Conservation (phyloP, 2,113 vertebrate genomes). For the Microcebus jonahi region DNA sequence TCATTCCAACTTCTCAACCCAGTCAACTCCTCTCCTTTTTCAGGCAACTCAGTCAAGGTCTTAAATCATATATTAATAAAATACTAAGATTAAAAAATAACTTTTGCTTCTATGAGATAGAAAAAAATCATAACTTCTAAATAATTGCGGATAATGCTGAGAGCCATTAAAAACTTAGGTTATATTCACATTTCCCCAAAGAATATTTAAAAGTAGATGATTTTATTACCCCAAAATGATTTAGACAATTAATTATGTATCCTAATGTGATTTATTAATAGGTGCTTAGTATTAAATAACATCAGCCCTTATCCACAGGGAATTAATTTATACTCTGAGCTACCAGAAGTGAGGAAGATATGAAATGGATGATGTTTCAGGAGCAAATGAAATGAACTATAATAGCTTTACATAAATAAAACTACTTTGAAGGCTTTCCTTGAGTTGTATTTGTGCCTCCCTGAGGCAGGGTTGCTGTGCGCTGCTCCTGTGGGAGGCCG, state of each 20-base stretch:
- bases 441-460: not conserved
- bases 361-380: conserved; percentile 54
- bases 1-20: not conserved
- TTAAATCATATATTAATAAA: not conserved
- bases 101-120: not conserved
- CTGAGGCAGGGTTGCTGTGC: not conserved
- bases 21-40: not conserved
- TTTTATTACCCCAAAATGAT: conserved; percentile 47
- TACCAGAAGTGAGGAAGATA: conserved; percentile 56
- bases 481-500: not conserved
- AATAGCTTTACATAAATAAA: conserved; percentile 72
- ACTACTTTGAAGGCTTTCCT: conserved; percentile 28
- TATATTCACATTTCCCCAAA: conserved; percentile 53
- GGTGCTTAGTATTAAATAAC: conserved; percentile 70
- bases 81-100: not conserved
- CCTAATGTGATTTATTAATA: conserved; percentile 76
- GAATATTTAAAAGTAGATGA: conserved; percentile 56
- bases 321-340: conserved; percentile 68
- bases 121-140: not conserved
- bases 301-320: conserved; percentile 33
- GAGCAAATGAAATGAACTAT: conserved; percentile 67
- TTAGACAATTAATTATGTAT: conserved; percentile 71
- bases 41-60: not conserved
- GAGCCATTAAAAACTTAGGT: not conserved
- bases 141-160: not conserved